A percentile compares a stretch with the other conserved stretches of the same genome.
Evolutionary conservation across 2,888 invertebrate genomes (phyloP).

Genomic region (Baccha elongata): DNA sequence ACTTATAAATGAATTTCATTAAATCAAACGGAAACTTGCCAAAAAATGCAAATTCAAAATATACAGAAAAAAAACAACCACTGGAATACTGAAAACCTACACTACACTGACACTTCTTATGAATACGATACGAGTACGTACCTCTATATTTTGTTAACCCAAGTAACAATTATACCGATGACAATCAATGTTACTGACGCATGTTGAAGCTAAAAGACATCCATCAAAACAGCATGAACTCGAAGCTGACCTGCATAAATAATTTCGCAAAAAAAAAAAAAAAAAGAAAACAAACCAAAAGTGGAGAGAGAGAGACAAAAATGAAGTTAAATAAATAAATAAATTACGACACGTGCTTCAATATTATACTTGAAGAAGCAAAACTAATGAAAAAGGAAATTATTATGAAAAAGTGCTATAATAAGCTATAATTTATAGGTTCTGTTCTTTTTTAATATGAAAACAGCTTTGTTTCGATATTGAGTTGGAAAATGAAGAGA

Average conservation of each 20-base stretch:
- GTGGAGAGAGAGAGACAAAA: conserved; percentile 8
- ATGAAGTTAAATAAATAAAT: neutral
- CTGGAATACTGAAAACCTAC: conserved; percentile 19
- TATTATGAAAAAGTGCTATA: conserved; percentile 1
- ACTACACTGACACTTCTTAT: conserved; percentile 45
- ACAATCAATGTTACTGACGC: conserved; percentile 72
- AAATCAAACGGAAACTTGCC: conserved; percentile 52
- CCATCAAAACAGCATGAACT: conserved; percentile 72
- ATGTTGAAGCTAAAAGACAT: conserved; percentile 69
- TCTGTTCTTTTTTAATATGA: no score
- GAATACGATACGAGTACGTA: neutral
- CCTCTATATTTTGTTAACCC: neutral
- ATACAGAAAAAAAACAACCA: conserved; percentile 12
- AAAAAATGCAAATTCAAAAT: conserved; percentile 43
- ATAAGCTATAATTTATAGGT: conserved; percentile 6
- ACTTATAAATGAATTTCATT: conserved; percentile 41
- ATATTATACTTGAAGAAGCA: conserved; percentile 13
- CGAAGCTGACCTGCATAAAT: conserved; percentile 70
- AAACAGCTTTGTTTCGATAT: neutral
- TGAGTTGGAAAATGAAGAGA: neutral
- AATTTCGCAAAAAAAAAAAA: conserved; percentile 49
- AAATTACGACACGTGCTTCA: conserved; percentile 33
- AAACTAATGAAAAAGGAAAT: conserved; percentile 9
- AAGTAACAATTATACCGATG: conserved; percentile 40
- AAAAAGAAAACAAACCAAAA: conserved; percentile 7